phyloP scores from a whole-genome alignment of 2,797 vertebrate genomes.

The Sebastes cheni region DNA sequence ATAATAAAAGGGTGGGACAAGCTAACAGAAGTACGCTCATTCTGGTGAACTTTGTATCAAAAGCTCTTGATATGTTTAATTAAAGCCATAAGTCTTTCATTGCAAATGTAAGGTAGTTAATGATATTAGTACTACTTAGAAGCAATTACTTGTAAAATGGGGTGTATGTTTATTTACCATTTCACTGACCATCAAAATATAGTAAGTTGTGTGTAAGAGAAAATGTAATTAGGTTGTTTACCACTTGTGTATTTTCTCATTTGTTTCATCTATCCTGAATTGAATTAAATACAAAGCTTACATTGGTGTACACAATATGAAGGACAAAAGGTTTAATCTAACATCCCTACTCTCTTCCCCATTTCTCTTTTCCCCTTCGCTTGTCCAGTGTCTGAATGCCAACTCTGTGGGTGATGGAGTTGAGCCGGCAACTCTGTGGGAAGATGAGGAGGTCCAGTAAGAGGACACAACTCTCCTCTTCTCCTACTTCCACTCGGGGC shows the following conservation, averaged over 20 bases:
- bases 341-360: not conserved
- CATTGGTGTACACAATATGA: not conserved
- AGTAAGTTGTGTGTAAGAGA: not conserved
- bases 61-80: not conserved
- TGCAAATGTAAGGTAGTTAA: not conserved
- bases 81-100: not conserved
- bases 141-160: not conserved
- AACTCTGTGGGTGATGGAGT: slow-evolving; percentile 86
- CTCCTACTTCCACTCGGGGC: slow-evolving; percentile 79
- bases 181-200: not conserved
- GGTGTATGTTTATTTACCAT: not conserved
- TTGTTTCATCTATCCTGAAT: not conserved
- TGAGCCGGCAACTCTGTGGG: slow-evolving; percentile 95
- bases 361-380: not conserved
- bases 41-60: not conserved
- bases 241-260: not conserved
- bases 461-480: slow-evolving; percentile 78
- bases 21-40: not conserved
- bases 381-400: slow-evolving; percentile 87
- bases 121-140: not conserved
- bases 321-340: not conserved
- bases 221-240: not conserved
- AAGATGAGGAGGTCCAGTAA: slow-evolving; percentile 91
- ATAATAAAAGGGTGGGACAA: not conserved
- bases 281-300: not conserved